phyloP scores from a whole-genome alignment of 1,140 invertebrate genomes.

The Phymastichus coffea region DNA sequence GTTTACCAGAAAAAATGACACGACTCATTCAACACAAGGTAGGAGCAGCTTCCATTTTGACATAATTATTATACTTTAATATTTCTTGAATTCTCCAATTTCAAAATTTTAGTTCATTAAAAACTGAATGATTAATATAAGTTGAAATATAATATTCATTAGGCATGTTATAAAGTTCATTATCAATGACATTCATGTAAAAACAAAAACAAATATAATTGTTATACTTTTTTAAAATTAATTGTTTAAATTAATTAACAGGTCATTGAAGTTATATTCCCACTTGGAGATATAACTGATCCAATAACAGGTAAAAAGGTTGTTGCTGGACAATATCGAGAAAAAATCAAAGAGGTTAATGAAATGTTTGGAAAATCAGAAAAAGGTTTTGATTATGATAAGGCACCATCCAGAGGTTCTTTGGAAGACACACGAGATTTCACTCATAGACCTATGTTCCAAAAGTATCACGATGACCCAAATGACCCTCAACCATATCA shows the following conservation, averaged over 20 bases:
- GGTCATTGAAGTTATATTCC: slow-evolving; percentile 77
- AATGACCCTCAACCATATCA: slow-evolving; percentile 71
- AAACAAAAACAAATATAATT: not conserved
- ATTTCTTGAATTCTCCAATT: too few relatives aligned
- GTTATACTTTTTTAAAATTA: too few relatives aligned
- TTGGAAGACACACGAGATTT: slow-evolving; percentile 81
- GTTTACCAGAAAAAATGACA: slow-evolving; percentile 70
- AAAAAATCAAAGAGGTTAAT: slow-evolving; percentile 68
- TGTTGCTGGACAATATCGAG: slow-evolving; percentile 69
- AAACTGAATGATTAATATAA: too few relatives aligned
- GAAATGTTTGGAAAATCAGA: slow-evolving; percentile 71
- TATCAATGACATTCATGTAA: not conserved
- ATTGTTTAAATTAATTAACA: too few relatives aligned
- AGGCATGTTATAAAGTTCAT: not conserved
- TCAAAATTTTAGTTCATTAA: not conserved
- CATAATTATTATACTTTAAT: not conserved
- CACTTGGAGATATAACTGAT: slow-evolving; percentile 78
- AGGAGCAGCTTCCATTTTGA: slow-evolving; percentile 18
- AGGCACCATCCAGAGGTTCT: slow-evolving; percentile 75
- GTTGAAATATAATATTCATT: too few relatives aligned
- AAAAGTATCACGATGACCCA: slow-evolving; percentile 63
- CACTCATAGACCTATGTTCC: slow-evolving; percentile 71
- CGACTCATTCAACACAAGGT: slow-evolving; percentile 73
- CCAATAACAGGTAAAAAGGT: slow-evolving; percentile 81
- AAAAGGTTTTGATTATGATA: slow-evolving; percentile 72